phyloP scores from a whole-genome alignment of 1,140 invertebrate species.

The Brachionus angularis region DNA sequence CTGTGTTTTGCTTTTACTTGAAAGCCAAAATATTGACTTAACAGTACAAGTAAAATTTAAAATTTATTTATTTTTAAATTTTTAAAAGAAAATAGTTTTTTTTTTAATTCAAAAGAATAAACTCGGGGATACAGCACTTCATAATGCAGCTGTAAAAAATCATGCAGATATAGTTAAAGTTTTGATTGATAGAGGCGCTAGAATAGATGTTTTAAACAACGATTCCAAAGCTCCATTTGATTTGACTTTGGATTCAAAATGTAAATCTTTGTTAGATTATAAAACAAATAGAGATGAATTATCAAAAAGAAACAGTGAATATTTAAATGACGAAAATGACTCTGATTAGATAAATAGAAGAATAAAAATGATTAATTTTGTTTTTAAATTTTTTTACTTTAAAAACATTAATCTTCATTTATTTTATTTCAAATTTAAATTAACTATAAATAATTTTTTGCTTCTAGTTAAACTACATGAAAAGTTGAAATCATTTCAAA shows the following conservation, averaged over 20 bases:
- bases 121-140: constrained; percentile 24
- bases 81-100: background rate
- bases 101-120: constrained; percentile 25
- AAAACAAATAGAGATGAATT: background rate
- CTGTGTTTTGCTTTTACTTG: constrained; percentile 1
- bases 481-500: too few relatives aligned
- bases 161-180: constrained; percentile 23
- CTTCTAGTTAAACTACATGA: too few relatives aligned
- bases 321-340: constrained; percentile 35
- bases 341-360: constrained; percentile 22
- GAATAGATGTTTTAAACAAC: background rate
- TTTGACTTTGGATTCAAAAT: background rate
- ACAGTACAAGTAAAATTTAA: constrained; percentile 2
- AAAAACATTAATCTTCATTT: background rate
- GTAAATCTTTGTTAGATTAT: background rate
- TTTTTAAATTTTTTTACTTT: background rate
- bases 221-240: constrained; percentile 17
- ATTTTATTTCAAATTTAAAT: too few relatives aligned
- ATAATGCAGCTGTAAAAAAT: constrained; percentile 22
- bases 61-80: too few relatives aligned
- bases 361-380: background rate
- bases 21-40: background rate
- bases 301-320: background rate
- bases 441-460: too few relatives aligned
- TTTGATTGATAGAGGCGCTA: constrained; percentile 11